A percentile compares a stretch with the other conserved stretches of the same genome.
Conservation (phyloP, 1,140 invertebrate species). For the Drosophila micromelanica region DNA sequence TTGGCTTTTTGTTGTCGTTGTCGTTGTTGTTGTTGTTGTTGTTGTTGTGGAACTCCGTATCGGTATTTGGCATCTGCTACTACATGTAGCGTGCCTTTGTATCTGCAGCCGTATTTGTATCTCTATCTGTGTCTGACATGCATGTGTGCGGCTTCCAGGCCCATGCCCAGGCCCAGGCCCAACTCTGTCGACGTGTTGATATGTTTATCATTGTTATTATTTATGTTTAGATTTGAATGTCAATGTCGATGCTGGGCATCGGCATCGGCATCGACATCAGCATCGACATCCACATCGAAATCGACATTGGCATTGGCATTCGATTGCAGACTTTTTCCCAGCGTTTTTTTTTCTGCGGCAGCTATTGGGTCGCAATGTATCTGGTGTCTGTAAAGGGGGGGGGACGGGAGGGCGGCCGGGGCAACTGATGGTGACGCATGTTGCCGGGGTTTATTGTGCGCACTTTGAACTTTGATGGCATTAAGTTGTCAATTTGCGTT, state of each 20-base stretch:
- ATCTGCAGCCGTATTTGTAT: conserved; percentile 7
- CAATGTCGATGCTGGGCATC: conserved; percentile 69
- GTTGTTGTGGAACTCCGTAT: conserved; percentile 15
- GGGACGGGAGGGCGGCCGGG: background rate
- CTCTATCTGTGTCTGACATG: conserved; percentile 32
- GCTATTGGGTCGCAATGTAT: background rate
- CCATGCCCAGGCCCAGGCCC: conserved; percentile 11
- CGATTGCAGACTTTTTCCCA: conserved; percentile 28
- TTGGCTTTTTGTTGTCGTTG: conserved; percentile 37
- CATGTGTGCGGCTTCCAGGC: conserved; percentile 41
- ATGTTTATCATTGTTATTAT: conserved; percentile 83
- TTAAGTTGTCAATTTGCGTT: conserved; percentile 81
- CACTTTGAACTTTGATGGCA: conserved; percentile 79
- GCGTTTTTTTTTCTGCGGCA: conserved; percentile 9
- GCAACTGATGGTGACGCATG: conserved; percentile 30
- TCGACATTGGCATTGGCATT: conserved; percentile 18
- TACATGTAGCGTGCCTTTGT: conserved; percentile 24
- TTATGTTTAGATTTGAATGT: conserved; percentile 82
- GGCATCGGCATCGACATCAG: conserved; percentile 37
- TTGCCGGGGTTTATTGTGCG: conserved; percentile 48
- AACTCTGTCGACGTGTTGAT: conserved; percentile 63
- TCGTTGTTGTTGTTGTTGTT: conserved; percentile 16
- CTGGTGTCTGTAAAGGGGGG: background rate
- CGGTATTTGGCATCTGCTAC: conserved; percentile 40
- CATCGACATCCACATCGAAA: background rate